These are phyloP conservation scores for Pavo muticus DNA, from an alignment of 2,113 vertebrate genomes.

Conservation along the genomic window DNA sequence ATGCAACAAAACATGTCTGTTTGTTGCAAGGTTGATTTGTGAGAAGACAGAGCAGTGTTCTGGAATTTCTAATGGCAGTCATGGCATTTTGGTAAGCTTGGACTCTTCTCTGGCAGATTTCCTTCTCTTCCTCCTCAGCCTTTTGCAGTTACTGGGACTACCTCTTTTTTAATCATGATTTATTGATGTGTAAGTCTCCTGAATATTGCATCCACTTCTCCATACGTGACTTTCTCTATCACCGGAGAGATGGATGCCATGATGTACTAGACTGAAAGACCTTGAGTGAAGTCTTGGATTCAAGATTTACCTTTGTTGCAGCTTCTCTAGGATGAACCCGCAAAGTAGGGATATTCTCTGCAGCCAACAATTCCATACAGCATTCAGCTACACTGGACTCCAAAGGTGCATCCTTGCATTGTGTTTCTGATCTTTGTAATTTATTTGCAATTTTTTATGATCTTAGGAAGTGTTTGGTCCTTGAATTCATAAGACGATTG, in stretches of 20 bases:
- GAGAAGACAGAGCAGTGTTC: not conserved
- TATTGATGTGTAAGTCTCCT: not conserved
- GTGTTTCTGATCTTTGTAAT: too few species aligned
- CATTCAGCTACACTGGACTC: not conserved
- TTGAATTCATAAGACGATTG: accelerated
- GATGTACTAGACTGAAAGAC: not conserved
- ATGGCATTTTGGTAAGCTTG: not conserved
- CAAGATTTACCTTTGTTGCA: not conserved
- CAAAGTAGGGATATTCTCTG: not conserved
- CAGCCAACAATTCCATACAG: not conserved
- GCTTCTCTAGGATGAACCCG: not conserved
- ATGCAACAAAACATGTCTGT: not conserved
- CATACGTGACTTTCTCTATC: not conserved
- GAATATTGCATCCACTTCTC: not conserved
- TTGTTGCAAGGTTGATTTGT: not conserved
- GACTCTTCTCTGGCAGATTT: not conserved
- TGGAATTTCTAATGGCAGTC: not conserved
- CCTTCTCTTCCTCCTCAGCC: not conserved
- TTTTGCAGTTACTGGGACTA: not conserved
- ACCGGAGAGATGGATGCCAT: not conserved
- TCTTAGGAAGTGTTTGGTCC: not conserved
- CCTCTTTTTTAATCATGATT: not conserved
- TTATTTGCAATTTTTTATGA: not conserved
- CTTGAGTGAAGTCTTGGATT: not conserved
- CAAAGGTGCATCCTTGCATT: not conserved